phyloP scores from a whole-genome alignment of 2,797 vertebrate species.

The Lycodopsis pacificus region DNA sequence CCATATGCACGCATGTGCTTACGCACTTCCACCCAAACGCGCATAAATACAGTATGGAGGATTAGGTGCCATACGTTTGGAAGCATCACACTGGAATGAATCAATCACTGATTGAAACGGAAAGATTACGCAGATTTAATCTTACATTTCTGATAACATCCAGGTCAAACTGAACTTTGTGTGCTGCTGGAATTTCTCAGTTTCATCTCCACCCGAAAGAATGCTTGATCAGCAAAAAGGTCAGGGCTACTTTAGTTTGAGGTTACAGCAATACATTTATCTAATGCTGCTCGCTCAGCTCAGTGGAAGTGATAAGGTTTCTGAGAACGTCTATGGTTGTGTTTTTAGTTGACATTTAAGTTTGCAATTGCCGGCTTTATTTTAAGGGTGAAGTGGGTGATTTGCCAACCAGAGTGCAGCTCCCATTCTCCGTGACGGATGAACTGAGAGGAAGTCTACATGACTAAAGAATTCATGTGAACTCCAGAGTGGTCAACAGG shows the following conservation, averaged over 20 bases:
- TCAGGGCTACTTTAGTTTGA: constrained; percentile 28
- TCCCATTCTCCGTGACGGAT: neutral
- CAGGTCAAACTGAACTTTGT: neutral
- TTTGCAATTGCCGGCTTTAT: neutral
- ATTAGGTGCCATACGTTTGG: neutral
- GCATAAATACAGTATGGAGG: constrained; percentile 5
- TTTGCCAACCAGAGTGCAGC: neutral
- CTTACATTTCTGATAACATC: neutral
- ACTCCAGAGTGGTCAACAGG: neutral
- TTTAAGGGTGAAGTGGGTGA: neutral
- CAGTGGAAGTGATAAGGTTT: constrained; percentile 8
- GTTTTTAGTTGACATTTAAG: neutral
- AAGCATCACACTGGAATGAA: neutral
- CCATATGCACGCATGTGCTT: constrained; percentile 34
- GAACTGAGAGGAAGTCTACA: neutral
- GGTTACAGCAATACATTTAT: constrained; percentile 12
- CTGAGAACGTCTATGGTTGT: constrained; percentile 10
- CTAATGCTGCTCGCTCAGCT: constrained; percentile 19
- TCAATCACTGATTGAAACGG: neutral
- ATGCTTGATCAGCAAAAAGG: constrained; percentile 30
- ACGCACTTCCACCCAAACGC: constrained; percentile 29
- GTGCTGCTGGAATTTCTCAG: constrained; percentile 31
- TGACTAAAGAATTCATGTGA: constrained; percentile 19
- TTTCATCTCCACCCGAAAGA: constrained; percentile 26
- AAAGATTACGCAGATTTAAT: neutral